Evolutionary conservation across 2,113 vertebrate genomes (phyloP).

Genomic region (Amazona vittata): DNA sequence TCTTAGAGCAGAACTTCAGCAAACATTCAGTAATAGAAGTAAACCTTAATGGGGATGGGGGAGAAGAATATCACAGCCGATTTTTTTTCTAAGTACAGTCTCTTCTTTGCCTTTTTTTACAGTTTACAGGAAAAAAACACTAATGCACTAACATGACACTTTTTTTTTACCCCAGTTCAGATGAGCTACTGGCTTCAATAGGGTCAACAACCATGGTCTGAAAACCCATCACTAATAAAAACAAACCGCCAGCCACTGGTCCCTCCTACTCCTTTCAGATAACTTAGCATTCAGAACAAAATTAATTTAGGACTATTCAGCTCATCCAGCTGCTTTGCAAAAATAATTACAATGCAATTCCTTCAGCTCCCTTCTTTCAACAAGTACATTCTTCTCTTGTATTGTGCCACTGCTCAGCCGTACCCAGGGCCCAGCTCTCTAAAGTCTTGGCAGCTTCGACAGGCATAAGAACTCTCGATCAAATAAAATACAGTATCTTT

Average conservation of each 20-base stretch:
- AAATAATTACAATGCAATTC: conserved; percentile 73
- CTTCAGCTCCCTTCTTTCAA: conserved; percentile 68
- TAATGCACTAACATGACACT: not conserved
- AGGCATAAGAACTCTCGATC: not conserved
- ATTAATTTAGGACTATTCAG: conserved; percentile 74
- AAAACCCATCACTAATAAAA: conserved; percentile 57
- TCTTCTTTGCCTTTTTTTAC: not conserved
- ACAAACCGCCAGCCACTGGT: conserved; percentile 37
- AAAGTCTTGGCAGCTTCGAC: not conserved
- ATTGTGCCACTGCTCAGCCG: conserved; percentile 43
- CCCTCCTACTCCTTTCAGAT: conserved; percentile 63
- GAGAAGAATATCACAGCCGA: not conserved
- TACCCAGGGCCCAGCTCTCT: not conserved
- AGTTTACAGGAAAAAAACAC: not conserved
- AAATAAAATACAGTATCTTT: not conserved
- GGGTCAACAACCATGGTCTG: conserved; percentile 39
- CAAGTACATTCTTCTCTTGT: conserved; percentile 59
- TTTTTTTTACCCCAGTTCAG: conserved; percentile 13
- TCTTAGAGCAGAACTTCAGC: not conserved
- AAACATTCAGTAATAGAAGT: not conserved
- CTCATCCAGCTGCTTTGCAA: conserved; percentile 74
- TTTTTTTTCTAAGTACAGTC: not conserved
- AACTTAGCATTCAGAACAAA: conserved; percentile 74
- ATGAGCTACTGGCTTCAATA: not conserved
- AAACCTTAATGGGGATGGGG: not conserved